Conservation (phyloP, 2,888 invertebrate genomes). For the Tipula confusa region DNA sequence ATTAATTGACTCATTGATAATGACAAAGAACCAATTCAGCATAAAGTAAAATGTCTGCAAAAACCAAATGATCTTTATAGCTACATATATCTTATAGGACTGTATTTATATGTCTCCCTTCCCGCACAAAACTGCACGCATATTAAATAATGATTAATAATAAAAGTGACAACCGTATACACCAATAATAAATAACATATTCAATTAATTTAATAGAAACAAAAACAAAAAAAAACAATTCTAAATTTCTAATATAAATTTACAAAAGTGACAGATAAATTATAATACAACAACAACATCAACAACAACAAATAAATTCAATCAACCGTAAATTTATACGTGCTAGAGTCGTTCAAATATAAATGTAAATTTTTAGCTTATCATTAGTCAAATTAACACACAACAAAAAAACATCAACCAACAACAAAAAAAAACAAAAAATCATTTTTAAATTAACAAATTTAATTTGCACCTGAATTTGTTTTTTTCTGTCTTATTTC, state of each 20-base stretch:
- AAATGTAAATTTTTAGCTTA: not conserved
- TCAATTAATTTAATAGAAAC: not conserved
- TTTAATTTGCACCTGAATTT: slow-evolving; percentile 20
- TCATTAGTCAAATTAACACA: slow-evolving; percentile 25
- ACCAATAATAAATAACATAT: not conserved
- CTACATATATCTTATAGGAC: too few relatives aligned
- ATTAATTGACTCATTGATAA: too few relatives aligned
- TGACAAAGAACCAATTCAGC: too few relatives aligned
- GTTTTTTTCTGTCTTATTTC: not conserved
- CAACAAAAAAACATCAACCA: not conserved
- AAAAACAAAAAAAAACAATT: not conserved
- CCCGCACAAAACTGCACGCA: too few relatives aligned
- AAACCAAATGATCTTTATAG: too few relatives aligned
- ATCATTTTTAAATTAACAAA: not conserved
- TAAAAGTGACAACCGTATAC: not conserved
- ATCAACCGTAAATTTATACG: not conserved
- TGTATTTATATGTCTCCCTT: too few relatives aligned
- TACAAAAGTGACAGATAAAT: not conserved
- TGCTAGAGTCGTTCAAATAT: not conserved
- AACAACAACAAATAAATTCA: not conserved
- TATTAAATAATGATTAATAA: too few relatives aligned
- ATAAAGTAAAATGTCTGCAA: too few relatives aligned
- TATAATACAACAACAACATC: not conserved
- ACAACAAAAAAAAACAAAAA: not conserved
- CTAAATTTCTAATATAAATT: not conserved